Base-by-base conservation (phyloP, 2,797 vertebrate genomes). In the Muscicapa striata region DNA sequence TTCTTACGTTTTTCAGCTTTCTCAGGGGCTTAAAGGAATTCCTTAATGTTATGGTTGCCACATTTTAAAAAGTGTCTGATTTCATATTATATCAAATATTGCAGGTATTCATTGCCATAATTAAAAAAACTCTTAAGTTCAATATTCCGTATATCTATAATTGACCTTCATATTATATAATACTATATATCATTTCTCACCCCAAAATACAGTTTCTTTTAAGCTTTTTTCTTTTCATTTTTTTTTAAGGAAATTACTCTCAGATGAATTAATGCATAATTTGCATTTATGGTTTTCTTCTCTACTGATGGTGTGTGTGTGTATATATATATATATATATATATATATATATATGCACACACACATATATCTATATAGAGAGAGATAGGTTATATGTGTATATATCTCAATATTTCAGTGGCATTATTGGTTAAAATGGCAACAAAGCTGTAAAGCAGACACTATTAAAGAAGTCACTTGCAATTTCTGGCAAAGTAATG, bases 401-500 rank as follows among this genome's bases (percentile, higher is more conserved):
- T 72, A 48, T 86, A 58, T 68, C 13, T 57, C 27, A 79, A 34
- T 87, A 68, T 87, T 93, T 74, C 51, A 84, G 6, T 61, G 21
- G 24, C 74, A 59, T 64, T 84, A n/a, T 38, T 41, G 20, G 48
- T 88, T 80, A 73, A 84, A 94, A 89, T 77, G 54, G 29, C 30
- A 55, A 36, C 10, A 26, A 26, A 77, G 17, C 34, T 75, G 62
- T 84, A 70, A 74, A 69, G 41, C 20, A 91, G 73, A 58, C n/a
- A 74, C 14, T 5, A 26, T 91, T 51, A 38, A 74, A 70, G 36
- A 83, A 82, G 18, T 59, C 45, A 68, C 52, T 89, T 96, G 45
- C 43, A 72, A 55, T 85, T 91, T 84, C 43, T 85, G 52, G 18
- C 23, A 89, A 87, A 90, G 70, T 88, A 94, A 74, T 95, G 40